Percentiles rank a stretch among this genome's conserved stretches.
These are phyloP conservation scores for Oreochromis mossambicus DNA, from an alignment of 2,797 vertebrate genomes.

Conservation along the genomic window DNA sequence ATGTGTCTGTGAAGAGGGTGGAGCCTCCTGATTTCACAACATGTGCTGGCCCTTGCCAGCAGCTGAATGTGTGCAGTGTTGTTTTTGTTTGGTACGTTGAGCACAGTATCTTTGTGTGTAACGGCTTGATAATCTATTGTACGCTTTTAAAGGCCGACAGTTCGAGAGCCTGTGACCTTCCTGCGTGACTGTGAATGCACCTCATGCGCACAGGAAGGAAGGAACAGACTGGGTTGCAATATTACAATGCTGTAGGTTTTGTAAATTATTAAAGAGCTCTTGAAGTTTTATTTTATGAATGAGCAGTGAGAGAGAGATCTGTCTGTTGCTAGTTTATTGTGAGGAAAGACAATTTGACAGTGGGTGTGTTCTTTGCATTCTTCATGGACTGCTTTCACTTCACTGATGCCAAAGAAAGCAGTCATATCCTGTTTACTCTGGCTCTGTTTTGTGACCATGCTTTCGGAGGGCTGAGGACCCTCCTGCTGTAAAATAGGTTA, in stretches of 20 bases:
- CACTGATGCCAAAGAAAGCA: slow-evolving; percentile 37
- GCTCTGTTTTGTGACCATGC: slow-evolving; percentile 5
- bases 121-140: slow-evolving; percentile 33
- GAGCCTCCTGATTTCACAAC: slow-evolving; percentile 70
- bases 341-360: background rate
- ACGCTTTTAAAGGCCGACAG: slow-evolving; percentile 10
- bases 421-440: slow-evolving; percentile 52
- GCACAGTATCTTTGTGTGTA: slow-evolving; percentile 21
- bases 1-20: slow-evolving; percentile 29
- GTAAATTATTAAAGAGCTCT: background rate
- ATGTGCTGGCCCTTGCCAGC: slow-evolving; percentile 46
- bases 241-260: background rate
- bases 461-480: background rate
- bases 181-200: background rate
- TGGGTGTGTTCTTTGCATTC: slow-evolving; percentile 12
- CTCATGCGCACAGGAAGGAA: background rate
- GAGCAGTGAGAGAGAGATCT: background rate
- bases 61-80: slow-evolving; percentile 45
- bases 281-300: slow-evolving; percentile 32
- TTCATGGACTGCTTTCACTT: slow-evolving; percentile 23
- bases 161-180: slow-evolving; percentile 18
- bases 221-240: background rate
- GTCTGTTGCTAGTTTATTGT: background rate
- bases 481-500: slow-evolving; percentile 14
- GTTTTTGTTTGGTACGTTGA: slow-evolving; percentile 52